phyloP scores from a whole-genome alignment of 2,888 invertebrate genomes.

The Oxycera nigricornis region DNA sequence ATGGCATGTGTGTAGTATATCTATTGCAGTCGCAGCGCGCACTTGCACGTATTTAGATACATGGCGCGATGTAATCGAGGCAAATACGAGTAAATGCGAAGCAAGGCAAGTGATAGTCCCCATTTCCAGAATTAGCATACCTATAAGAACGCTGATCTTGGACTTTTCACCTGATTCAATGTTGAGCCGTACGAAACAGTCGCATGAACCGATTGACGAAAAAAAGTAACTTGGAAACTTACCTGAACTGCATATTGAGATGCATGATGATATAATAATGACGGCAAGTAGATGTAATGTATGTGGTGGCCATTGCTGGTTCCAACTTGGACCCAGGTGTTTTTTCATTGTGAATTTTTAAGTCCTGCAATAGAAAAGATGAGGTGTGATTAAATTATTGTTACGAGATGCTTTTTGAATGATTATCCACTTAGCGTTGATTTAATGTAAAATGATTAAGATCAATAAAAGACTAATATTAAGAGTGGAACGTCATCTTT shows the following conservation, averaged over 20 bases:
- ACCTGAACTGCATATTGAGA: constrained; percentile 31
- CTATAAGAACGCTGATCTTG: constrained; percentile 2
- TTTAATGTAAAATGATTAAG: no score
- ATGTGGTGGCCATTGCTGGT: constrained; percentile 30
- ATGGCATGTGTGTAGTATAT: not conserved
- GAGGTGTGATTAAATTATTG: not conserved
- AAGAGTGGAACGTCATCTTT: no score
- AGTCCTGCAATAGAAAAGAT: constrained; percentile 11
- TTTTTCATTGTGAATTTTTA: constrained; percentile 30
- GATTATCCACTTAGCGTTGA: no score
- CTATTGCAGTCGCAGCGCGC: not conserved
- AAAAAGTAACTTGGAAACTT: not conserved
- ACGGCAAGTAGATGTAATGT: constrained; percentile 13
- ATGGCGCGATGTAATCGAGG: no score
- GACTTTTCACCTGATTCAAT: constrained; percentile 1
- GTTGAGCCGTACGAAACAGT: not conserved
- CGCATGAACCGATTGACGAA: not conserved
- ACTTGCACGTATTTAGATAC: not conserved
- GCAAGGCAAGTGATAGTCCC: constrained; percentile 21
- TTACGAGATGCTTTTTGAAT: not conserved
- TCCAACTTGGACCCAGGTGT: constrained; percentile 36
- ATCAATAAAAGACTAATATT: no score
- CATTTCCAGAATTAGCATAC: constrained; percentile 25
- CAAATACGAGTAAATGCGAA: constrained; percentile 15
- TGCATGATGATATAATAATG: constrained; percentile 26